Percentiles rank a stretch among this genome's conserved stretches.
Evolutionary conservation across 2,113 vertebrate species (phyloP).

Genomic region (Serilophus lunatus): DNA sequence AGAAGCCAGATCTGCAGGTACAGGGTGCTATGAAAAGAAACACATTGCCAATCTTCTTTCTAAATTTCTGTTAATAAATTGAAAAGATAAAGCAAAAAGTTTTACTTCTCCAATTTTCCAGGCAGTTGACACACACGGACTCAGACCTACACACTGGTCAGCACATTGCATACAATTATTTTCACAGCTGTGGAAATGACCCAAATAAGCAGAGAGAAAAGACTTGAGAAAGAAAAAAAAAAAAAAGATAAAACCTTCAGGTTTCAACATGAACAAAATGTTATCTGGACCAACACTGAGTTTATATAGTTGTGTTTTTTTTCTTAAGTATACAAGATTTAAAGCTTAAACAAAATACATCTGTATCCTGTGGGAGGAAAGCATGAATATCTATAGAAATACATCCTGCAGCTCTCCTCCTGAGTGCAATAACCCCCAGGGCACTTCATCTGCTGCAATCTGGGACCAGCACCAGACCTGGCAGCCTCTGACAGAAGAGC

Average conservation of each 20-base stretch:
- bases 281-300: background rate
- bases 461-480: background rate
- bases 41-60: background rate
- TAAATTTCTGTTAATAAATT: background rate
- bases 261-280: background rate
- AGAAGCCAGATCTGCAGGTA: background rate
- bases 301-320: background rate
- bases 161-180: background rate
- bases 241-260: background rate
- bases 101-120: background rate
- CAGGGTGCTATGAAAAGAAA: fast-evolving
- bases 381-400: background rate
- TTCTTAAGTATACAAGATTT: background rate
- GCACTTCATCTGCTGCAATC: background rate
- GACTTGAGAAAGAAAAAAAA: fast-evolving
- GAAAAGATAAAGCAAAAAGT: background rate
- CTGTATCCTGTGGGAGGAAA: background rate
- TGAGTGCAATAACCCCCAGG: background rate
- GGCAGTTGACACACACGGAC: background rate
- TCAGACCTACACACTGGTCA: background rate
- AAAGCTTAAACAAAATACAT: background rate
- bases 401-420: background rate
- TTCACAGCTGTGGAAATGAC: background rate
- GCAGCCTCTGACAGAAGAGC: background rate
- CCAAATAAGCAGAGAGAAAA: no score